A percentile compares a stretch with the other conserved stretches of the same genome.
Evolutionary conservation across 2,888 invertebrate species (phyloP).

Genomic region (Drosophila mayaguana): DNA sequence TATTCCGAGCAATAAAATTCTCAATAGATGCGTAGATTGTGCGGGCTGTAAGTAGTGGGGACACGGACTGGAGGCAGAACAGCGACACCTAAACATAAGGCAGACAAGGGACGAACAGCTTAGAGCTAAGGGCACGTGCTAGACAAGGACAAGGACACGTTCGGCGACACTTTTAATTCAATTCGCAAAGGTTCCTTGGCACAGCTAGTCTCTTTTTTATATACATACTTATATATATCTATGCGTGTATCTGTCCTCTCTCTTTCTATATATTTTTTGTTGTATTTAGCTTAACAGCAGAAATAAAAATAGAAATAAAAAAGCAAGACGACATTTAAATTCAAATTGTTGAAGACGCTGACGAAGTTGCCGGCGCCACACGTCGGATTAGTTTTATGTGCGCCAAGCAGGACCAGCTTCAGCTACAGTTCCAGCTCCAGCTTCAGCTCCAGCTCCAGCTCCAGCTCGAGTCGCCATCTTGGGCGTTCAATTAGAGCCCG

Average conservation of each 20-base stretch:
- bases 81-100: constrained; percentile 45
- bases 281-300: constrained; percentile 61
- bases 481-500: constrained; percentile 69
- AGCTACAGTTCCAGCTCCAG: constrained; percentile 6
- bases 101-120: constrained; percentile 4
- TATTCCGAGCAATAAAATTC: constrained; percentile 79
- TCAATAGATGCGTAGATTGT: constrained; percentile 71
- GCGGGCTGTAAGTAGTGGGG: constrained; percentile 14
- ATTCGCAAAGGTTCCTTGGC: constrained; percentile 76
- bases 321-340: constrained; percentile 75
- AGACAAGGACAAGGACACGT: constrained; percentile 67
- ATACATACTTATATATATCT: not conserved
- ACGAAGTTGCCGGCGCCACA: constrained; percentile 79
- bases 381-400: constrained; percentile 83
- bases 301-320: constrained; percentile 64
- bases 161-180: constrained; percentile 78
- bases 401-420: constrained; percentile 50
- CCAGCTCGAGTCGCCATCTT: constrained; percentile 12
- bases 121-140: constrained; percentile 34
- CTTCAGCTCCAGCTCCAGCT: constrained; percentile 8
- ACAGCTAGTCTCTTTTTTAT: constrained; percentile 18
- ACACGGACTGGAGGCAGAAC: constrained; percentile 9
- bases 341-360: constrained; percentile 79
- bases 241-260: not conserved
- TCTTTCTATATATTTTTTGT: constrained; percentile 18